Conservation (phyloP, 1,140 invertebrate species). For the Nephotettix cincticeps region DNA sequence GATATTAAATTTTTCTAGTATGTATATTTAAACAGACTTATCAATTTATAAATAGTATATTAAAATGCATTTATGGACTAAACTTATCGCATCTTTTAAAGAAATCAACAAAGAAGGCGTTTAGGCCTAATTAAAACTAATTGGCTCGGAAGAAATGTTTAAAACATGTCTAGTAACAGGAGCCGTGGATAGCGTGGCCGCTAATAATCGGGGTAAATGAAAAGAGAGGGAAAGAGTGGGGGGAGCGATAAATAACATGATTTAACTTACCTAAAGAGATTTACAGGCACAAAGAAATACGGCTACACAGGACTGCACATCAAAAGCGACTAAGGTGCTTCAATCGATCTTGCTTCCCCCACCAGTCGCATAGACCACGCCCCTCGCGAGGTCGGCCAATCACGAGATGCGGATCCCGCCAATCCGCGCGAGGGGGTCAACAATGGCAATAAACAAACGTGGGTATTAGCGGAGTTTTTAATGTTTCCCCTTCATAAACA, state of each 20-base stretch:
- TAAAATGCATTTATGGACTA: too few relatives aligned
- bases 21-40: too few relatives aligned
- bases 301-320: conserved; percentile 20
- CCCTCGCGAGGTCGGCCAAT: conserved; percentile 10
- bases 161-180: background rate
- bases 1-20: too few relatives aligned
- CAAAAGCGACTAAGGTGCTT: conserved; percentile 15
- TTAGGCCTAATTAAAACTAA: background rate
- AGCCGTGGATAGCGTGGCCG: background rate
- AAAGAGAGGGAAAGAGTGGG: conserved; percentile 11
- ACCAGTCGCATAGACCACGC: too few relatives aligned
- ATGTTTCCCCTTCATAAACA: background rate
- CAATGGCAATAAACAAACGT: conserved; percentile 16
- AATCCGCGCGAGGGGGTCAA: background rate
- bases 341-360: conserved; percentile 23
- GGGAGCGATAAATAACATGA: conserved; percentile 18
- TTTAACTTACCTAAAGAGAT: conserved; percentile 25
- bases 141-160: conserved; percentile 6
- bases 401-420: background rate
- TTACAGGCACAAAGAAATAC: conserved; percentile 19
- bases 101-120: too few relatives aligned
- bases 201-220: conserved; percentile 14
- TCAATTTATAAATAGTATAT: too few relatives aligned
- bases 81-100: too few relatives aligned
- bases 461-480: background rate